Evolutionary conservation across 2,113 vertebrate species (phyloP), one percentile per base, ranked within the genome.

Genomic region (Pionites leucogaster): DNA sequence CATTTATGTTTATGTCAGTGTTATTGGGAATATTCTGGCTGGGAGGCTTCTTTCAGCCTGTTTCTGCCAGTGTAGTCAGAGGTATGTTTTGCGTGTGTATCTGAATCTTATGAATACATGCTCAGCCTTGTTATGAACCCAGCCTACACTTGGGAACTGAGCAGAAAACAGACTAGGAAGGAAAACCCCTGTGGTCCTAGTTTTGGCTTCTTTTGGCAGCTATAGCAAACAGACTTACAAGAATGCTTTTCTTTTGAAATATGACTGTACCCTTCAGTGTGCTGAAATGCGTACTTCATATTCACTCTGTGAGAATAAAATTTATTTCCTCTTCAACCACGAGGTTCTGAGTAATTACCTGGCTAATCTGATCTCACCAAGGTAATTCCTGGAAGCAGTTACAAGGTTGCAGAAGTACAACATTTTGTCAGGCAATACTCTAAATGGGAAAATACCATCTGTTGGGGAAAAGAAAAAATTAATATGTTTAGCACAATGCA

Each of bases 21-120:
- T 23, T 62, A 12, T 9, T n/a, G 17, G 12, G 7, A 8, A 2
- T 6, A 44, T 75, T 11, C 3, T 8, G 3, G 1, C 4, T 57
- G 4, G 10, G 3, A 17, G 3, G 7, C 1, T 83, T 72, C 25
- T 46, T 22, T 68, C 28, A 75, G 18, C 14, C 37, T 39, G 20
- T 69, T 80, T 10, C 39, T 28, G 33, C 13, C 28, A 57, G 11
- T n/a, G 22, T 62, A 19, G 13, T 72, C 27, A 62, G 52, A 20
- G 28, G 23, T 18, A 17, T 33, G 20, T 23, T 52, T 59, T 60
- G 11, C 41, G 19, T 55, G n/a, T 55, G 17, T 78, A 33, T 49
- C 7, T 33, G 27, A 17, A 39, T 33, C 33, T 63, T 72, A 33
- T 6, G 10, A 68, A 60, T 10, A 31, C 9, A 5, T 27, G 14